These are phyloP conservation scores for Xiphorhynchus erythropygius DNA, from an alignment of 2,797 vertebrate genomes.

Conservation along the genomic window DNA sequence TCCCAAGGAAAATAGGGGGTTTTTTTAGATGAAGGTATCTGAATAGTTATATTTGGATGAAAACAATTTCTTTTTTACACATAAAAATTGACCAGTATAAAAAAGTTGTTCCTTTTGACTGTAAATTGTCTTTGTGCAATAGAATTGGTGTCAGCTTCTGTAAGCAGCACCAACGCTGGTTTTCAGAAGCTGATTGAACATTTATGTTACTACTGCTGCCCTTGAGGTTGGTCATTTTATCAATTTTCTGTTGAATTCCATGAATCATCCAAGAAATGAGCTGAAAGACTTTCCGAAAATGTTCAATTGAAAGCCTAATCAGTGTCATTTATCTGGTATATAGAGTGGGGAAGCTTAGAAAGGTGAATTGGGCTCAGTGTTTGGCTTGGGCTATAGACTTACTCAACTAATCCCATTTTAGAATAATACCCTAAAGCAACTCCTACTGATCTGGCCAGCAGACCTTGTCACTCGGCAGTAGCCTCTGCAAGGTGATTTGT, in stretches of 20 bases:
- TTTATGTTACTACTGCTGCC: background rate
- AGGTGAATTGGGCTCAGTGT: background rate
- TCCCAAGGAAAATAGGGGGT: background rate
- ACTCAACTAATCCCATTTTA: conserved; percentile 48
- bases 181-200: background rate
- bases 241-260: background rate
- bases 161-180: background rate
- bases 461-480: background rate
- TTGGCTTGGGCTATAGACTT: background rate
- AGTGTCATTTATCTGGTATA: background rate
- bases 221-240: background rate
- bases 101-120: background rate
- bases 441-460: background rate
- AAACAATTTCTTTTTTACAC: background rate
- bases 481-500: conserved; percentile 50
- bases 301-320: background rate
- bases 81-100: background rate
- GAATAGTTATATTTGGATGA: background rate
- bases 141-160: background rate
- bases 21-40: background rate
- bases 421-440: background rate
- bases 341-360: background rate
- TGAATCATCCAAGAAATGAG: background rate
- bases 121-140: background rate
- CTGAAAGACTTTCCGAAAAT: background rate